Evolutionary conservation across 2,797 vertebrate genomes (phyloP).

Genomic region (Muraenolepis orangiensis): DNA sequence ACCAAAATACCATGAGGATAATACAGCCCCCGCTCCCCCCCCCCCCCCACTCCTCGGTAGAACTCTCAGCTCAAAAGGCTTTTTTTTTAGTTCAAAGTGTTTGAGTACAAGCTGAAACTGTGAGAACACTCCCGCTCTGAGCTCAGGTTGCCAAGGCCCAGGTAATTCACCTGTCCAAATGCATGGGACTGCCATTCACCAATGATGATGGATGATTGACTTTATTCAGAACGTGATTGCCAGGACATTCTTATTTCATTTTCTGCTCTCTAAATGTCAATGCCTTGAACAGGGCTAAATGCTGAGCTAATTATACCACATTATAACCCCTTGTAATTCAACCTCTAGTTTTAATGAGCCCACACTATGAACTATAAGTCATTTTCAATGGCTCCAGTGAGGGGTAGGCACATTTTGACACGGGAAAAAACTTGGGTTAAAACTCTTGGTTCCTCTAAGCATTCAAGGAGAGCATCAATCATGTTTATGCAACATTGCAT

Average conservation of each 20-base stretch:
- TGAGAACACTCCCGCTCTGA: background rate
- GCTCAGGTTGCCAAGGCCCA: background rate
- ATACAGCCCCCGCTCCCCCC: background rate
- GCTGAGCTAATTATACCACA: background rate
- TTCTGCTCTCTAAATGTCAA: background rate
- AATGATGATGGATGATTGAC: background rate
- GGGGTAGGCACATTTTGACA: too few relatives aligned
- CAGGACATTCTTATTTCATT: background rate
- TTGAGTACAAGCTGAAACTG: background rate
- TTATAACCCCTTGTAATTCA: background rate
- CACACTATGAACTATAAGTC: too few relatives aligned
- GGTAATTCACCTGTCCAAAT: background rate
- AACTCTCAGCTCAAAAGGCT: too few relatives aligned
- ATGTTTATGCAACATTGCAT: too few relatives aligned
- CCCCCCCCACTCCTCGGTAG: background rate
- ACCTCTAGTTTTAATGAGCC: background rate
- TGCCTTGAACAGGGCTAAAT: background rate
- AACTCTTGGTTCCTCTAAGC: too few relatives aligned
- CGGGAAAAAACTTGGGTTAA: too few relatives aligned
- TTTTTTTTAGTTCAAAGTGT: background rate
- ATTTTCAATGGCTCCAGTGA: too few relatives aligned
- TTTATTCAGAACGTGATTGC: background rate
- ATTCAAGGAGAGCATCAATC: too few relatives aligned
- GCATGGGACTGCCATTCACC: too few relatives aligned
- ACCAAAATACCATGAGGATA: background rate